phyloP scores from a whole-genome alignment of 1,140 invertebrate species.

The Tyrophagus putrescentiae region DNA sequence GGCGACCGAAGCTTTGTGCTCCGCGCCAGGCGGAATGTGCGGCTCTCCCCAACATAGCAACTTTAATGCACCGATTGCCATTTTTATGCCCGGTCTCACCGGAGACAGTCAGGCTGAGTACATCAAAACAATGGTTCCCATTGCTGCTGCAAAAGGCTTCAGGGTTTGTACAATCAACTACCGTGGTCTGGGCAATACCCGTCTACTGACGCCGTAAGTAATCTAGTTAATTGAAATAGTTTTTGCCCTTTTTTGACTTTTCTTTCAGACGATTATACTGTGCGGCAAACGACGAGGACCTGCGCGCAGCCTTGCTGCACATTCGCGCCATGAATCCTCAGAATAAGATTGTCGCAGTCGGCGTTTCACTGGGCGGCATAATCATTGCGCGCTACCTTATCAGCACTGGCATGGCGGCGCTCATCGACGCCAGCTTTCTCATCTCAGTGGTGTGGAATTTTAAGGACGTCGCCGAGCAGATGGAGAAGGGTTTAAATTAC shows the following conservation, averaged over 20 bases:
- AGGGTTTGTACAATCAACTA: constrained; percentile 30
- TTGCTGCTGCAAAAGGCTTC: constrained; percentile 47
- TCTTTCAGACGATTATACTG: constrained; percentile 69
- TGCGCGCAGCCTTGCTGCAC: constrained; percentile 55
- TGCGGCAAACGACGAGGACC: constrained; percentile 62
- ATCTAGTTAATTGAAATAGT: too few species aligned
- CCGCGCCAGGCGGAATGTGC: background rate
- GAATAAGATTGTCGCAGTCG: constrained; percentile 53
- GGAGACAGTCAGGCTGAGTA: constrained; percentile 64
- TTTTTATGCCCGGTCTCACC: constrained; percentile 62
- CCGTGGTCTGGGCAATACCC: constrained; percentile 23
- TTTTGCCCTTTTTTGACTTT: too few species aligned
- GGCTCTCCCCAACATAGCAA: constrained; percentile 29
- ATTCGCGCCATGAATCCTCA: constrained; percentile 44
- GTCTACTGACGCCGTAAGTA: constrained; percentile 51
- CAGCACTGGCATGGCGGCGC: constrained; percentile 42
- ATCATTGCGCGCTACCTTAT: constrained; percentile 61
- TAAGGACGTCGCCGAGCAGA: constrained; percentile 48
- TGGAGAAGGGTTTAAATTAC: constrained; percentile 58
- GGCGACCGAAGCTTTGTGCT: constrained; percentile 22
- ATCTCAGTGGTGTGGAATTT: constrained; percentile 72
- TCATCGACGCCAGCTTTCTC: constrained; percentile 52
- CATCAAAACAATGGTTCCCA: constrained; percentile 55
- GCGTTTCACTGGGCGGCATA: constrained; percentile 63
- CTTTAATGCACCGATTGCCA: constrained; percentile 43